Evolutionary conservation across 2,888 invertebrate species (phyloP).

Genomic region (Spisula solida): DNA sequence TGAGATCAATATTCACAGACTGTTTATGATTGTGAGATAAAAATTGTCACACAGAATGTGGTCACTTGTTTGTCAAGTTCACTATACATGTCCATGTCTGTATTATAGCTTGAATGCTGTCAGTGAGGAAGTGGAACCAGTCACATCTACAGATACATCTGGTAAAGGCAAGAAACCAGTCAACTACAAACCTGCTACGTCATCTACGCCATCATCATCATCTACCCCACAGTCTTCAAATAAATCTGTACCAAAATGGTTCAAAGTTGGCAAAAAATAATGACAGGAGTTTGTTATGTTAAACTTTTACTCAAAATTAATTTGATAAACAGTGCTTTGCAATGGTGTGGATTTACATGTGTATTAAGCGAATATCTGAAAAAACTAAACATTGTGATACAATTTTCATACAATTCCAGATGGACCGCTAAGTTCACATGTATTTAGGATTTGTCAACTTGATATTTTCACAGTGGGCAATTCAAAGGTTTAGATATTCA

Average conservation of each 20-base stretch:
- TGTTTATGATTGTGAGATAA: no score
- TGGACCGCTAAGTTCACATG: no score
- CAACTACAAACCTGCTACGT: not conserved
- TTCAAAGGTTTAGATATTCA: no score
- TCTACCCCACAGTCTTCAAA: constrained; percentile 16
- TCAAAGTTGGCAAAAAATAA: constrained; percentile 61
- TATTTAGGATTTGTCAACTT: no score
- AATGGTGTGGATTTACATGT: not conserved
- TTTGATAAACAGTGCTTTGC: not conserved
- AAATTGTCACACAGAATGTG: no score
- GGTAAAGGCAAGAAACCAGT: constrained; percentile 54
- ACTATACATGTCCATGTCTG: not conserved
- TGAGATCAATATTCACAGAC: no score
- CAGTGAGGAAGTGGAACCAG: constrained; percentile 21
- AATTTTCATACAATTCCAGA: no score
- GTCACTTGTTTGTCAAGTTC: no score
- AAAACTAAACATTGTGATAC: no score
- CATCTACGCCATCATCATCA: constrained; percentile 37
- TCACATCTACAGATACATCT: constrained; percentile 21
- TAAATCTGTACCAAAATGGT: constrained; percentile 70
- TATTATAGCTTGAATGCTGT: constrained; percentile 44
- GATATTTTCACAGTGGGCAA: no score
- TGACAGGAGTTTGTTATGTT: not conserved
- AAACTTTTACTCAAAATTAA: not conserved
- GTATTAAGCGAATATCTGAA: no score